A percentile compares a stretch with the other conserved stretches of the same genome.
Conservation (phyloP, 2,888 invertebrate genomes). For the Exephanes ischioxanthus region DNA sequence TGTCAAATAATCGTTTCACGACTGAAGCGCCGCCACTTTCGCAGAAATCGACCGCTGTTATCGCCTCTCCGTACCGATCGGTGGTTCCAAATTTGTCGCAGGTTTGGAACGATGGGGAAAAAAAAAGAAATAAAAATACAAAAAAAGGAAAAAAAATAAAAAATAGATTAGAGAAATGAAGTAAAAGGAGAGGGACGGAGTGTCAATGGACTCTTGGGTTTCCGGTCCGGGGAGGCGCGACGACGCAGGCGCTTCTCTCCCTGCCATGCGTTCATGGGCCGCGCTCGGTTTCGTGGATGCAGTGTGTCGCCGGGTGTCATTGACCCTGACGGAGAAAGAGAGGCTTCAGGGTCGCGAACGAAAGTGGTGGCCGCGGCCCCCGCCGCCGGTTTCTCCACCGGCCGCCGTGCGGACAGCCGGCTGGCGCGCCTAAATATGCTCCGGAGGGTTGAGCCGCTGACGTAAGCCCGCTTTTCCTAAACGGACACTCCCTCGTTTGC, state of each 20-base stretch:
- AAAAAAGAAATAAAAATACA: not conserved
- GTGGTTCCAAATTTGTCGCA: not conserved
- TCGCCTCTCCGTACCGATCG: no score
- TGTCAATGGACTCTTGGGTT: not conserved
- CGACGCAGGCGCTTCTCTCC: conserved; percentile 49
- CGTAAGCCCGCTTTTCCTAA: not conserved
- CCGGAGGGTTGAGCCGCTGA: not conserved
- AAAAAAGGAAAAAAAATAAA: not conserved
- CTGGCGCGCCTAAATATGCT: conserved; percentile 20
- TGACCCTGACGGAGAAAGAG: conserved; percentile 67
- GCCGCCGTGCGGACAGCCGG: not conserved
- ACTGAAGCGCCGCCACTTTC: not conserved
- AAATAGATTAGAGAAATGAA: not conserved
- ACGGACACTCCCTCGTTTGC: conserved; percentile 23
- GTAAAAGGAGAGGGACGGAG: not conserved
- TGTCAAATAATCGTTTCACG: no score
- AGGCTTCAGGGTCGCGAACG: conserved; percentile 63
- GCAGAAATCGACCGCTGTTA: not conserved
- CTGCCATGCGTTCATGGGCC: conserved; percentile 51
- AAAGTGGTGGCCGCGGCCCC: conserved; percentile 48
- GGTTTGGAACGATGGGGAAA: not conserved
- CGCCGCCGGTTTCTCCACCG: not conserved
- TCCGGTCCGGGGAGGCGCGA: not conserved
- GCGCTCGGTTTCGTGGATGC: conserved; percentile 32
- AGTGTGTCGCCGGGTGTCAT: conserved; percentile 55